Conservation (phyloP, 2,113 vertebrate genomes). For the Notarius lentiginosus region DNA sequence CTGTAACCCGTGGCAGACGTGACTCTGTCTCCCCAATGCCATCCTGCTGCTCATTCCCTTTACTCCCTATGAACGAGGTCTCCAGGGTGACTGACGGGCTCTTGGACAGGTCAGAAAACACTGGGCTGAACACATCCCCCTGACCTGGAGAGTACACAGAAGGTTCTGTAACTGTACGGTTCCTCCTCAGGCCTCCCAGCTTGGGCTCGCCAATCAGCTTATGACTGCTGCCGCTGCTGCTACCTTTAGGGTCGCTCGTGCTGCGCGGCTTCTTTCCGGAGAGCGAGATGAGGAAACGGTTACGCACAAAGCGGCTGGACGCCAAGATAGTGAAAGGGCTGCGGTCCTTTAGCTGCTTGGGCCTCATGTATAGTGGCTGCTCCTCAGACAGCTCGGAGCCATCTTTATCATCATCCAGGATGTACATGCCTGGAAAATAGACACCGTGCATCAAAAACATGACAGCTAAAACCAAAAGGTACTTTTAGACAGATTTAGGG, state of each 20-base stretch:
- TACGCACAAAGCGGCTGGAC: constrained; percentile 89
- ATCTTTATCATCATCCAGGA: constrained; percentile 90
- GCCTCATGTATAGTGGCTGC: constrained; percentile 79
- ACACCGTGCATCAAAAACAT: neutral
- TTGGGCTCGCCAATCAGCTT: constrained; percentile 81
- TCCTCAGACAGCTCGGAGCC: constrained; percentile 86
- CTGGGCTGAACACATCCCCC: constrained; percentile 81
- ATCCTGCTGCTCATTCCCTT: constrained; percentile 76
- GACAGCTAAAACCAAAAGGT: neutral
- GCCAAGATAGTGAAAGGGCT: constrained; percentile 91
- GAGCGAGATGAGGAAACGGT: constrained; percentile 89
- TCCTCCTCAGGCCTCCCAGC: constrained; percentile 76
- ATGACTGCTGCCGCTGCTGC: constrained; percentile 69
- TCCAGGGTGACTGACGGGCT: constrained; percentile 88
- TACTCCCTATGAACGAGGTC: constrained; percentile 87
- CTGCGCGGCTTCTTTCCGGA: constrained; percentile 95
- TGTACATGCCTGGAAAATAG: constrained; percentile 85
- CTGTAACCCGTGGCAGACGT: constrained; percentile 72
- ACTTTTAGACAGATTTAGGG: neutral
- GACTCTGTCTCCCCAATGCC: constrained; percentile 80
- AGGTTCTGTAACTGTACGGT: constrained; percentile 91
- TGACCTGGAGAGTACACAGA: constrained; percentile 80
- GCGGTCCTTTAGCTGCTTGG: constrained; percentile 89
- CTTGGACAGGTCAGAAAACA: constrained; percentile 82
- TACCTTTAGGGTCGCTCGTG: constrained; percentile 88